Evolutionary conservation across 2,797 vertebrate genomes (phyloP).

Genomic region (Scleropages formosus): DNA sequence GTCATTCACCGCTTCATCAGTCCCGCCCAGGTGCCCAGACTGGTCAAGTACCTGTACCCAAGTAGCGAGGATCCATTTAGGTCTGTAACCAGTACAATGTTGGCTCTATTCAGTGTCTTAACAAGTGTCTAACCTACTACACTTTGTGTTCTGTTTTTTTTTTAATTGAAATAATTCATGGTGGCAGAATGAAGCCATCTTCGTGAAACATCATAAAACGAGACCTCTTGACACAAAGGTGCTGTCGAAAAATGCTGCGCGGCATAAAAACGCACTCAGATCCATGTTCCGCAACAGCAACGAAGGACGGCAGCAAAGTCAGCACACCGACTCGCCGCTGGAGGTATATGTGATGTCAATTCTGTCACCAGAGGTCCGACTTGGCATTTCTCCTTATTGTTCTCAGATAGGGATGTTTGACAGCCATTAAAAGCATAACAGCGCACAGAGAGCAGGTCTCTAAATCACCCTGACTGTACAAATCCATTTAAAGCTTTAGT

Average conservation of each 20-base stretch:
- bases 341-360: neutral
- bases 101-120: no score
- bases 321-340: neutral
- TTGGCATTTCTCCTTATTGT: neutral
- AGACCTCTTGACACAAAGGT: no score
- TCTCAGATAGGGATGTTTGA: neutral
- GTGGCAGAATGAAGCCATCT: no score
- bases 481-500: constrained; percentile 31
- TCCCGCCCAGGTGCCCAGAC: neutral
- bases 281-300: neutral
- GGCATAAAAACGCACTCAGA: no score
- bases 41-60: neutral
- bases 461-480: constrained; percentile 14
- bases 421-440: neutral
- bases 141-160: no score
- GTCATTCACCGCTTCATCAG: neutral
- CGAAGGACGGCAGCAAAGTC: neutral
- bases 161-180: no score
- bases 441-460: constrained; percentile 14
- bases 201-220: no score
- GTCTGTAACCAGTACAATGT: no score
- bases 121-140: no score
- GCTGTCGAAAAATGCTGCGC: no score
- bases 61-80: neutral
- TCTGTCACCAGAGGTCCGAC: neutral